Percentiles rank a stretch among this genome's conserved stretches.
Evolutionary conservation across 2,113 vertebrate genomes (phyloP).

Genomic region (Anhinga anhinga): DNA sequence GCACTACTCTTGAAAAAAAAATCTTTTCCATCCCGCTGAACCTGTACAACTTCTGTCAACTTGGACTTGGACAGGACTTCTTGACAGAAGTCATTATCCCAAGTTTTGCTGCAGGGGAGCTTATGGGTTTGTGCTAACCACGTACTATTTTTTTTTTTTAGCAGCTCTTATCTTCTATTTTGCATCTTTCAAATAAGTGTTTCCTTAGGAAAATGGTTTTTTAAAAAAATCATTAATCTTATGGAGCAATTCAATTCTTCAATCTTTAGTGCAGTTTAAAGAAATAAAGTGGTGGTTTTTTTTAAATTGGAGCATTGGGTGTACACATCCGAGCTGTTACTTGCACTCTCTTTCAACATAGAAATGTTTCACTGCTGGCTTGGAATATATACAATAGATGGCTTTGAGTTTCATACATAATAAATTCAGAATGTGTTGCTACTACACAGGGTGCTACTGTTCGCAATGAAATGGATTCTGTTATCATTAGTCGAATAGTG

Average conservation of each 20-base stretch:
- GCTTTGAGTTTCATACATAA: slow-evolving; percentile 4
- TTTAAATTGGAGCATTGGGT: background rate
- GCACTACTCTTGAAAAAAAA: background rate
- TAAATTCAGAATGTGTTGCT: slow-evolving; percentile 5
- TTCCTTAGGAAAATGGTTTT: background rate
- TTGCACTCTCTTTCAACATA: background rate
- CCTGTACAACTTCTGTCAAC: background rate
- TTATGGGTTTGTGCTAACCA: background rate
- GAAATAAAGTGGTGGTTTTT: background rate
- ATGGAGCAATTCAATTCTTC: background rate
- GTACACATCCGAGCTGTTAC: background rate
- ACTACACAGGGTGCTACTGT: slow-evolving; percentile 90
- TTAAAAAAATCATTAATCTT: background rate
- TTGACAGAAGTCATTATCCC: background rate
- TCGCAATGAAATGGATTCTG: slow-evolving; percentile 92
- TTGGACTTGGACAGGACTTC: background rate
- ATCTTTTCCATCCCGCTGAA: background rate
- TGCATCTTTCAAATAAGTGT: background rate
- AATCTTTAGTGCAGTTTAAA: background rate
- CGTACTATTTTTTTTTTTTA: background rate
- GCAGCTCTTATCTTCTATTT: background rate
- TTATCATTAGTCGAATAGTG: slow-evolving; percentile 94
- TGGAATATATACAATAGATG: background rate
- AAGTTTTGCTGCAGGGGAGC: background rate
- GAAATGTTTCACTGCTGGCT: background rate